phyloP scores from a whole-genome alignment of 1,140 invertebrate species.

The Anastrepha obliqua region DNA sequence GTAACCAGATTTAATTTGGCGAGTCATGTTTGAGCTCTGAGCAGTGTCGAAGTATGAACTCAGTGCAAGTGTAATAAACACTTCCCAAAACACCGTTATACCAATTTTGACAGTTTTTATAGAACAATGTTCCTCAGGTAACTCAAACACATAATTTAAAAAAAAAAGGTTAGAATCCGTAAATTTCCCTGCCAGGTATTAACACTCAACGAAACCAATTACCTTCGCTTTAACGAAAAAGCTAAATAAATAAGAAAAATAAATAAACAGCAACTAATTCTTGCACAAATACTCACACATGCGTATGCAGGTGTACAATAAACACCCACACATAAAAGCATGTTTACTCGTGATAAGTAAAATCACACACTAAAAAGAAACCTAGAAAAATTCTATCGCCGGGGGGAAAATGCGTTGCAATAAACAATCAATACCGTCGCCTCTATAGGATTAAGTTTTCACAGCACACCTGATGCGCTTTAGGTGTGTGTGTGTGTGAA shows the following conservation, averaged over 20 bases:
- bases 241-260: slow-evolving; percentile 15
- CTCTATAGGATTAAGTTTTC: slow-evolving; percentile 9
- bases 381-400: neutral
- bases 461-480: neutral
- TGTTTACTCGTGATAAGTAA: neutral
- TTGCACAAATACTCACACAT: neutral
- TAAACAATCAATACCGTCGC: slow-evolving; percentile 40
- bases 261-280: slow-evolving; percentile 16
- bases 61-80: too few relatives aligned
- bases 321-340: neutral
- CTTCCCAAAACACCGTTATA: too few relatives aligned
- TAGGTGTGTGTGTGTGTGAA: neutral
- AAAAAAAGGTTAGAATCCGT: too few relatives aligned
- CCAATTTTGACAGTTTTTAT: too few relatives aligned
- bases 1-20: too few relatives aligned
- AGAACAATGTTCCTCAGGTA: too few relatives aligned
- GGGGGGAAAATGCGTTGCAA: neutral
- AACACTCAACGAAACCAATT: slow-evolving; percentile 23
- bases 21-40: too few relatives aligned
- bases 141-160: too few relatives aligned
- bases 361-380: neutral
- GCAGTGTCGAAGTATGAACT: too few relatives aligned
- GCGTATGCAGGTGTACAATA: neutral
- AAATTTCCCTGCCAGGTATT: neutral
- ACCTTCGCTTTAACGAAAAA: slow-evolving; percentile 3